A percentile compares a stretch with the other conserved stretches of the same genome.
Evolutionary conservation across 2,113 vertebrate species (phyloP).

Genomic region (Columba janthina): DNA sequence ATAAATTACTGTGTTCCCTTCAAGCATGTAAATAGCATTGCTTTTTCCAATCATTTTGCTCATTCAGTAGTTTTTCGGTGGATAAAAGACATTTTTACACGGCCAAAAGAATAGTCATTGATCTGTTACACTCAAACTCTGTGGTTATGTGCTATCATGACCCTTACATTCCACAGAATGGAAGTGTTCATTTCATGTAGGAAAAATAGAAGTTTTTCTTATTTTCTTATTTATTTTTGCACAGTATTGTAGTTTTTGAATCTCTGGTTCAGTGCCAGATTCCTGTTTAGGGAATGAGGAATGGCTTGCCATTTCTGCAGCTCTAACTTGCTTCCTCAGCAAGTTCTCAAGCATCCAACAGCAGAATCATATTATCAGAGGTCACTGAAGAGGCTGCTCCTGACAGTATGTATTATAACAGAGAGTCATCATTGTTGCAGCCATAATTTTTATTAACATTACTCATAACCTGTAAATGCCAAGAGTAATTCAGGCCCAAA

Average conservation of each 20-base stretch:
- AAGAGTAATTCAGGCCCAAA: conserved; percentile 25
- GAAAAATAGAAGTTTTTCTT: background rate
- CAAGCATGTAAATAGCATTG: conserved; percentile 20
- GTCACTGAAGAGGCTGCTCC: conserved; percentile 40
- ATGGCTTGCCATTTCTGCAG: conserved; percentile 40
- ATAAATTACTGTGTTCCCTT: conserved; percentile 59
- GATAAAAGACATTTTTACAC: conserved; percentile 51
- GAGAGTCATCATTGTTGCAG: conserved; percentile 18
- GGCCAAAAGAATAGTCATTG: conserved; percentile 2
- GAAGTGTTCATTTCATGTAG: background rate
- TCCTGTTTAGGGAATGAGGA: conserved; percentile 40
- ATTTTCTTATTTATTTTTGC: conserved; percentile 11
- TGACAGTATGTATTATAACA: conserved; percentile 28
- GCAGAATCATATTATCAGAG: conserved; percentile 52
- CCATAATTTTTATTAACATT: conserved; percentile 64
- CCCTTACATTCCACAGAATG: background rate
- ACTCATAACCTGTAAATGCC: conserved; percentile 11
- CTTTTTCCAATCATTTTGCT: conserved; percentile 37
- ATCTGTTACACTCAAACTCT: conserved; percentile 34
- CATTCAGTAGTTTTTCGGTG: conserved; percentile 55
- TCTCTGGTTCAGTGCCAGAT: background rate
- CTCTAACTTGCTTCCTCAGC: conserved; percentile 51
- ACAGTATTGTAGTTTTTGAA: background rate
- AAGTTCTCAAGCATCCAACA: background rate
- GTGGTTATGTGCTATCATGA: background rate